These are phyloP conservation scores for Tympanoctomys barrerae DNA, from an alignment of 2,797 vertebrate genomes.

Conservation along the genomic window DNA sequence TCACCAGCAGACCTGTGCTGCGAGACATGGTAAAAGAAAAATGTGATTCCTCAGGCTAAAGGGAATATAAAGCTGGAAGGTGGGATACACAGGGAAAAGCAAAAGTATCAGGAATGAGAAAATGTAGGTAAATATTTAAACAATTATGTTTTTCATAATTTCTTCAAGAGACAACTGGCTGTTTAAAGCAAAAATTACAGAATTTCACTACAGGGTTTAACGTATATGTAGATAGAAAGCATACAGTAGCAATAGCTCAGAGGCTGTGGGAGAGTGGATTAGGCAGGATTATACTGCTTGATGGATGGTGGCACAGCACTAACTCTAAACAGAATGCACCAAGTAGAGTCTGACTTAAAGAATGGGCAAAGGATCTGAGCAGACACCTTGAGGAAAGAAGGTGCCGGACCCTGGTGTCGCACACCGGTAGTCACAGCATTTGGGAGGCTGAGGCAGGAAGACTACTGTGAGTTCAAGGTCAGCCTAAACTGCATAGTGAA, in stretches of 20 bases:
- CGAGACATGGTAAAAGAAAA: not conserved
- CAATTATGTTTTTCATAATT: not conserved
- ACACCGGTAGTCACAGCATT: not conserved
- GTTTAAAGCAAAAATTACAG: not conserved
- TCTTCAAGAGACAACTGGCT: not conserved
- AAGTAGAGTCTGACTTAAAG: not conserved
- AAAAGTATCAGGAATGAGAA: not conserved
- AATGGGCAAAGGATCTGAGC: not conserved
- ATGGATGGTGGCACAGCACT: not conserved
- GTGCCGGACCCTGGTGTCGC: not conserved
- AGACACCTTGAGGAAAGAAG: not conserved
- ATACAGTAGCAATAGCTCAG: not conserved
- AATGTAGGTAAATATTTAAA: not conserved
- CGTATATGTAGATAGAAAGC: not conserved
- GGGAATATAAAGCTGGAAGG: accelerated
- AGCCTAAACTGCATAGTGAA: not conserved
- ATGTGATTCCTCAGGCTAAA: not conserved
- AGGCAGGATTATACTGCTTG: too few relatives aligned
- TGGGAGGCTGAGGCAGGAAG: not conserved
- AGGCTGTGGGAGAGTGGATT: not conserved
- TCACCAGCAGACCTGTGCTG: not conserved
- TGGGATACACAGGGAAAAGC: not conserved
- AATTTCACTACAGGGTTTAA: not conserved
- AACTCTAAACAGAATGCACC: not conserved
- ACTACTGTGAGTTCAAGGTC: not conserved